phyloP scores from a whole-genome alignment of 2,797 vertebrate genomes.

The Chromis chromis region DNA sequence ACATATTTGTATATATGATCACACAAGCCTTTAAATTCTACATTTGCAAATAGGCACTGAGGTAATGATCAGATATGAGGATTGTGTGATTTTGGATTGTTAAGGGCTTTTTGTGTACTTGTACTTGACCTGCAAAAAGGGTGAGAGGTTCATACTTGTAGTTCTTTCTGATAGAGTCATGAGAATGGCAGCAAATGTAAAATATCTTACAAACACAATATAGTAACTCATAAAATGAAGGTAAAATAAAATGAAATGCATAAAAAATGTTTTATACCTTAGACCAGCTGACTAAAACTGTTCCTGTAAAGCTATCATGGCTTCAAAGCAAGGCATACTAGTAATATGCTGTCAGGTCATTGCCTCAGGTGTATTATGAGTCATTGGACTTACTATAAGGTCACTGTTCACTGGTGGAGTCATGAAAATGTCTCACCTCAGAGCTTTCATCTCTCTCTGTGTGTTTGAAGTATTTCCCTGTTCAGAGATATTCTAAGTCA shows the following conservation, averaged over 20 bases:
- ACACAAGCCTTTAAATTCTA: too few species aligned
- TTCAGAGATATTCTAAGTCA: slow-evolving; percentile 23
- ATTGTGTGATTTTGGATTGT: too few species aligned
- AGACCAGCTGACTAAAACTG: neutral
- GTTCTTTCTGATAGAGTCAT: too few species aligned
- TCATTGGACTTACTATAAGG: slow-evolving; percentile 24
- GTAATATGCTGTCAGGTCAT: slow-evolving; percentile 4
- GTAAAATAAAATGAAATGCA: neutral
- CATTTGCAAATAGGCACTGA: too few species aligned
- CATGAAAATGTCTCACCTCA: slow-evolving; percentile 58
- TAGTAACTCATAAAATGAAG: too few species aligned
- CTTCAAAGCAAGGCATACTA: neutral
- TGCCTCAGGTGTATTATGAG: slow-evolving; percentile 18
- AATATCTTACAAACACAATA: neutral
- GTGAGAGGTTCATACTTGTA: neutral
- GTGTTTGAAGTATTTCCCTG: slow-evolving; percentile 32
- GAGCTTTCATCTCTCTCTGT: slow-evolving; percentile 18
- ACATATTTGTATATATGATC: too few species aligned
- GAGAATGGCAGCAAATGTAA: neutral
- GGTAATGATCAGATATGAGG: too few species aligned
- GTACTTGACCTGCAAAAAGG: neutral
- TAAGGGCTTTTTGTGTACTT: neutral
- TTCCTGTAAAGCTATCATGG: neutral
- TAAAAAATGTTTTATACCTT: neutral
- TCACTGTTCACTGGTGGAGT: slow-evolving; percentile 51